Base-by-base conservation (phyloP, 1,140 invertebrate species). In the Yoshiicerus persimilis region DNA sequence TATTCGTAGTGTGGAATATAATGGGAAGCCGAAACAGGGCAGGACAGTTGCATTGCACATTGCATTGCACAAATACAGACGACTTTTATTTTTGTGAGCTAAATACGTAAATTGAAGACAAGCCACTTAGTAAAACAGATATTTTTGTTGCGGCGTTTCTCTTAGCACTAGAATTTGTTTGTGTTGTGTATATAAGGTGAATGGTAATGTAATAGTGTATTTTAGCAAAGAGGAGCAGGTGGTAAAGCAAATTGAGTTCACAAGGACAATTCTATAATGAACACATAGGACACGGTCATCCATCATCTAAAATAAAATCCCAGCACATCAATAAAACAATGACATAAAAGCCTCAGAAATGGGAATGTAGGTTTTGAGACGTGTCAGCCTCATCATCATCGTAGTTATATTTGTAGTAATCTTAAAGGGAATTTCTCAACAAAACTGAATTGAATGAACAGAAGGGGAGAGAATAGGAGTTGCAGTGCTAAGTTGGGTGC, bases 301-400 rank as follows among this genome's bases (percentile, higher is more conserved):
- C 32, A 80, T 80, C 75, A 80, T 80, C 16, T 80, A 80, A 80
- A 80, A 34, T 34, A 80, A 80, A 36, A 38, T 80, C 75, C 34
- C 75, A 80, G 30, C 75, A 80, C 75, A 80, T 80, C 75, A 80
- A 80, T 80, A 80, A 80, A 80, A 80, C 75, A 80, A 80, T 38
- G 34, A 36, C 16, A 38, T 80, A 36, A 38, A 80, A 80, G 34
- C 13, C 75, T 36, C 75, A 80, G 66, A 80, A 80, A 80, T 80
- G 75, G 75, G 75, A 80, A 80, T 80, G 30, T 80, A 80, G 75
- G 75, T 80, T 80, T 80, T 80, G 75, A 80, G 75, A 80, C 34
- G 75, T 38, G 75, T 38, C 75, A 80, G 36, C 75, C 30, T 80
- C 75, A 30, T 70, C 66, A 30, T 70, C 30, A 70, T 70, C 25